Base-by-base conservation (phyloP, 1,140 invertebrate genomes). In the Diuraphis noxia region DNA sequence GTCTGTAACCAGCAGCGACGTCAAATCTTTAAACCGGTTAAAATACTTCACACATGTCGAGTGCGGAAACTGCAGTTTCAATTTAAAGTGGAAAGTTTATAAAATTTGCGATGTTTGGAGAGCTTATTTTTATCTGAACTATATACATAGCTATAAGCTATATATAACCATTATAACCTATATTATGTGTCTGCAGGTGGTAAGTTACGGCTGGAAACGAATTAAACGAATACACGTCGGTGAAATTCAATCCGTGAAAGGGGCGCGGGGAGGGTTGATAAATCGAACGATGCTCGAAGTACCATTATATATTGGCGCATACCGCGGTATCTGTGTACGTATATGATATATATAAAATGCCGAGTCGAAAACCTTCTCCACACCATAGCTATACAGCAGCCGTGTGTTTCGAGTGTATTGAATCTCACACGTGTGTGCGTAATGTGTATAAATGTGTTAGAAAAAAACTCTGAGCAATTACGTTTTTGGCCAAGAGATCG, bases 401-500 rank as follows among this genome's bases (percentile, higher is more conserved):
- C 52, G 30, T 17, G n/a, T 19, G 46, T 63, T 30, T 63, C 10
- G 56, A 63, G 10, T 63, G 56, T 17, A n/a, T 19, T n/a, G 3
- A 63, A 63, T 63, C 30, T n/a, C 30, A 63, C n/a, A n/a, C 4
- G 30, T 17, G 56, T 63, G 56, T 63, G 56, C 13, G 56, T 63
- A 4, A 36, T 36, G 72, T 36, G 72, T 77, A 21, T 36, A 21
- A 8, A 21, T 77, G 34, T 77, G 34, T 77, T 13, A 8, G 34
- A 82, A 30, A 82, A 30, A 41, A 82, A 82, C 23, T 9, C 38
- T 5, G 3, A 30, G 52, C 91, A 95, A 96, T 96, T 95, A 98
- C 98, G 95, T 98, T 97, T 95, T 96, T 96, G 56, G 97, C 97
- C 46, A 98, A 95, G 82, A 98, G 96, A 94, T 98, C 98, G 77